Base-by-base conservation (phyloP, 2,888 invertebrate genomes). In the Nemotelus pantherinus region DNA sequence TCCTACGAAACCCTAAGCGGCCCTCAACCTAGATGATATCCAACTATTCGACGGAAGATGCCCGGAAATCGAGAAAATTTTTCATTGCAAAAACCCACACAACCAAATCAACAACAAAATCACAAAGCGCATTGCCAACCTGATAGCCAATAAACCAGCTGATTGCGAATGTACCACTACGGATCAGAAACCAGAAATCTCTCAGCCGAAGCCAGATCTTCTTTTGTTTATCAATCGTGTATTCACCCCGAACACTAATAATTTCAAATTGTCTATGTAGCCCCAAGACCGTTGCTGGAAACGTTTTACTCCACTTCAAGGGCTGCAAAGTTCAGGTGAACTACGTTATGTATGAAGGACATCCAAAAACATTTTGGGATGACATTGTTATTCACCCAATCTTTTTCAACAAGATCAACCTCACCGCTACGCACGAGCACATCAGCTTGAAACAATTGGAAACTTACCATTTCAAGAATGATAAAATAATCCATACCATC, bases 261-360 rank as follows among this genome's bases (percentile, higher is more conserved):
- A 58, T n/a, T 58, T 58, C 58, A 58, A n/a, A 58, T 58, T 58
- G 9, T 58, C 58, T 2, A 2, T 7, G 7, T n/a, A n/a, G 58
- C 10, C 58, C 58, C 7, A 58, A 58, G 25, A 58, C 58, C 25
- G 25, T 58, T 58, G 7, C 25, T n/a, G 58, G 58, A 58, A 58
- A 58, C 58, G 25, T 58, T 58, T n/a, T 58, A 58, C 58, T 58
- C 58, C 58, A 58, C 25, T 58, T 58, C 25, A 58, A 7, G 58
- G 25, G 25, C 58, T 58, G 58, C 25, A 58, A n/a, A 7, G 25
- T 58, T n/a, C 58, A 58, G 25, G 25, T 58, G 7, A 58, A 58
- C 25, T 1, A n/a, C 58, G 25, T 58, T n/a, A 25, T n/a, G 58
- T 58, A 10, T 7, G 58, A 58, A n/a, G 58, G 25, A 58, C 7